phyloP scores from a whole-genome alignment of 2,113 vertebrate genomes.

The Plectropomus leopardus region DNA sequence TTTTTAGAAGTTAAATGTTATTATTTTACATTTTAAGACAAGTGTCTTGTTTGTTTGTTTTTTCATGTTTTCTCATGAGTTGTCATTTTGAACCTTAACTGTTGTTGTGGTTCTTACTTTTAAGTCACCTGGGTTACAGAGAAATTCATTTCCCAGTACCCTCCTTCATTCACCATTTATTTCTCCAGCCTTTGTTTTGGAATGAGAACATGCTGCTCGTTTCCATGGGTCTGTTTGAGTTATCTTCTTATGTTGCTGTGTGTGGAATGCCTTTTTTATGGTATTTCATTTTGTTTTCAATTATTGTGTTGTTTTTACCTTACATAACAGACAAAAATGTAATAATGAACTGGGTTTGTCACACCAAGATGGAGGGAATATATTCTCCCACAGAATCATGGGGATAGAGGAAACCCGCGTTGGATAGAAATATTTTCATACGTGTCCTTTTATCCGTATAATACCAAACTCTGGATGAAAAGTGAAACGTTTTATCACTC shows the following conservation, averaged over 20 bases:
- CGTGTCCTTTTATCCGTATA: constrained; percentile 55
- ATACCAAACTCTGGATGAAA: constrained; percentile 53
- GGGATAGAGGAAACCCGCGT: constrained; percentile 25
- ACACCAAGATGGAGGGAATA: constrained; percentile 27
- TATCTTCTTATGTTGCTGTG: constrained; percentile 43
- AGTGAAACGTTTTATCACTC: constrained; percentile 61
- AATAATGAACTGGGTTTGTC: constrained; percentile 78
- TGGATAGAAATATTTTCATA: constrained; percentile 56
- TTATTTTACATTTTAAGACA: constrained; percentile 47
- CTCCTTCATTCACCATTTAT: constrained; percentile 71
- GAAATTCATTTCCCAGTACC: constrained; percentile 70
- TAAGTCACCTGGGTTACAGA: constrained; percentile 71
- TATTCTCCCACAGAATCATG: constrained; percentile 25
- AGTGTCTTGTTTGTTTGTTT: constrained; percentile 47
- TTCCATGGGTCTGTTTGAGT: constrained; percentile 51
- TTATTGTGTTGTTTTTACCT: constrained; percentile 46
- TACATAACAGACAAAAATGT: constrained; percentile 61
- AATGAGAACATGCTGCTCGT: constrained; percentile 67
- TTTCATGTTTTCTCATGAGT: constrained; percentile 73
- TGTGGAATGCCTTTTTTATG: constrained; percentile 57
- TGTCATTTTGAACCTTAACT: constrained; percentile 68
- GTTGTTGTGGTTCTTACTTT: constrained; percentile 70
- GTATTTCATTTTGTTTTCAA: constrained; percentile 52
- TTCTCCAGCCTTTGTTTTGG: constrained; percentile 63
- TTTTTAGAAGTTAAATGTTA: constrained; percentile 51